Conservation (phyloP, 2,797 vertebrate species). For the Yasuhikotakia modesta region DNA sequence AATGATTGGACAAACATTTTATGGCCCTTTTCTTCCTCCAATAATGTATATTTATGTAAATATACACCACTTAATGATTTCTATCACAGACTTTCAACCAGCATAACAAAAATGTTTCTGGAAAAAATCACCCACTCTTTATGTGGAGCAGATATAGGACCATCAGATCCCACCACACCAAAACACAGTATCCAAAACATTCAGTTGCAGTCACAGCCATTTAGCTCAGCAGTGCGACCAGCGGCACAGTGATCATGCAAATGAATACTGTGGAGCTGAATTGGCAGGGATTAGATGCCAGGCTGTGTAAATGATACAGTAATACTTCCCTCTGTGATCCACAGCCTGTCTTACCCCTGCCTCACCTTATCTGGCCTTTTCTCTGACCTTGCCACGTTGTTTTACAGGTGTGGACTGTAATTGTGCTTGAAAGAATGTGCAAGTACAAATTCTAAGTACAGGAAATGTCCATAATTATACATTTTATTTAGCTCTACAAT, state of each 20-base stretch:
- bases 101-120: background rate
- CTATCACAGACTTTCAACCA: too few relatives aligned
- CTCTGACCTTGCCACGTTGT: conserved; percentile 51
- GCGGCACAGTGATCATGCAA: conserved; percentile 70
- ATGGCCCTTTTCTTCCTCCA: too few relatives aligned
- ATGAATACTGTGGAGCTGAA: conserved; percentile 64
- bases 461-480: background rate
- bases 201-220: background rate
- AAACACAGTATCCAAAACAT: background rate
- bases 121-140: too few relatives aligned
- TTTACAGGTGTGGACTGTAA: conserved; percentile 3
- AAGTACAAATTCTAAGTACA: background rate
- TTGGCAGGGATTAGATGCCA: conserved; percentile 68
- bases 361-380: conserved; percentile 58
- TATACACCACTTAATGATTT: too few relatives aligned
- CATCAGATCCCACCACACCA: background rate
- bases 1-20: too few relatives aligned
- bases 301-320: conserved; percentile 68
- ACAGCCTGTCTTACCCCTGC: conserved; percentile 62
- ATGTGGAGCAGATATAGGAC: background rate
- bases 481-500: background rate
- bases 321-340: conserved; percentile 53
- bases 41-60: too few relatives aligned
- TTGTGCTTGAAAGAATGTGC: background rate
- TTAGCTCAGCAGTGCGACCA: conserved; percentile 9